These are phyloP conservation scores for Pelecanus crispus DNA, from an alignment of 2,113 vertebrate species.

Conservation along the genomic window DNA sequence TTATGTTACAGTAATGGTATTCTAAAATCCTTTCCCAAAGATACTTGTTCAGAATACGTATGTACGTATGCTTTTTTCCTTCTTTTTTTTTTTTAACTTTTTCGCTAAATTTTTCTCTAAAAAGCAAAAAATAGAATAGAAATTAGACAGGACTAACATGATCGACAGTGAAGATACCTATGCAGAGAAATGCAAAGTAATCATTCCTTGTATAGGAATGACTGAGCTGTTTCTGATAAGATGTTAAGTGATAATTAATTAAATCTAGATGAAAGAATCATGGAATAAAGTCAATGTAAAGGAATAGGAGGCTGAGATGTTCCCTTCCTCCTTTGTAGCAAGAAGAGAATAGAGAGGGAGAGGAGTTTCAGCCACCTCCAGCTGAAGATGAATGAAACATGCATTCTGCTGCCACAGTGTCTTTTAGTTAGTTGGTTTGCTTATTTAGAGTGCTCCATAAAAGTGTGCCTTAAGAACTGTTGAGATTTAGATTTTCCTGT, in stretches of 20 bases:
- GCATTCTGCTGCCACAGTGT: background rate
- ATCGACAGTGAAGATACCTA: background rate
- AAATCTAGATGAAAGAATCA: background rate
- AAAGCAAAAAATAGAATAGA: background rate
- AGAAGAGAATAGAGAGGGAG: background rate
- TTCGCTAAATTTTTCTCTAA: background rate
- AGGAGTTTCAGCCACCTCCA: background rate
- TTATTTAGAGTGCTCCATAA: background rate
- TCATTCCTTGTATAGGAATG: background rate
- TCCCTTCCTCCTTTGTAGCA: background rate
- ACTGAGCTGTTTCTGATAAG: background rate
- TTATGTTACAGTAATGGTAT: background rate
- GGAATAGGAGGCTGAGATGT: background rate
- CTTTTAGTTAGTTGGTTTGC: background rate
- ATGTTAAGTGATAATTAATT: background rate
- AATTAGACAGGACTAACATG: background rate
- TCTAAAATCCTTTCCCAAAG: background rate
- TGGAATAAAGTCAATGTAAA: background rate
- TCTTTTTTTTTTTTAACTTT: background rate
- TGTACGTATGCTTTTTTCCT: background rate
- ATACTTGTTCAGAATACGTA: background rate
- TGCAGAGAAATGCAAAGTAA: background rate
- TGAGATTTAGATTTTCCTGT: background rate
- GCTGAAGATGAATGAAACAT: background rate
- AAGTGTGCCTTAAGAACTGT: background rate